Evolutionary conservation across 37 sponge, comb jelly and placozoan genomes (phyloP).

Genomic region (Cladorhizidae sp.): DNA sequence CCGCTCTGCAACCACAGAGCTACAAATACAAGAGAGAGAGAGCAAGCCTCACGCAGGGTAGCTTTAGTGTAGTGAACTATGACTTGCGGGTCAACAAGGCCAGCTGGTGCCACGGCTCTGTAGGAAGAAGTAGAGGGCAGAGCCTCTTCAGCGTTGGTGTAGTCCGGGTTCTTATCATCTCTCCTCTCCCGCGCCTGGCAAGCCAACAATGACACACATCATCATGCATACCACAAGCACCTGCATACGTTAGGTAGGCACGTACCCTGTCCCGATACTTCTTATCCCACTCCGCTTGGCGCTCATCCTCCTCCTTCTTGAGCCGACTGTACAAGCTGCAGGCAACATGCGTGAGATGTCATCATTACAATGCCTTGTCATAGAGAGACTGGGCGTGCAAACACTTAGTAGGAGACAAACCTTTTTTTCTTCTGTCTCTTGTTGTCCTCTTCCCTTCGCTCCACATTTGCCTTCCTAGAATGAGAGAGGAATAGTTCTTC

Average conservation of each 20-base stretch:
- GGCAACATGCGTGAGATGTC: background rate
- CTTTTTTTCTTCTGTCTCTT: conserved; percentile 36
- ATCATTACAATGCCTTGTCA: background rate
- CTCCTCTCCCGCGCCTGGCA: conserved; percentile 86
- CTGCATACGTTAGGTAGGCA: no score
- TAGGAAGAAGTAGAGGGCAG: conserved; percentile 53
- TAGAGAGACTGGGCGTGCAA: no score
- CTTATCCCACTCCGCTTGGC: conserved; percentile 72
- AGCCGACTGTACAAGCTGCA: conserved; percentile 32
- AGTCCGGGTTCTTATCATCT: conserved; percentile 81
- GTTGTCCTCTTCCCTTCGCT: conserved; percentile 22
- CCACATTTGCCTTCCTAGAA: background rate
- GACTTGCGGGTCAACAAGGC: conserved; percentile 34
- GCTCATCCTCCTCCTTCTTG: conserved; percentile 73
- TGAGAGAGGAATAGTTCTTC: no score
- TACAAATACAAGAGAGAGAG: background rate
- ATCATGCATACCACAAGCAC: no score
- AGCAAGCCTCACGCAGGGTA: background rate
- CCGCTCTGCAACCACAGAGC: conserved; percentile 49
- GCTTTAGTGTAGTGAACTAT: no score
- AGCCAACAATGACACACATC: background rate
- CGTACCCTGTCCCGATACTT: conserved; percentile 93
- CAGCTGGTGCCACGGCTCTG: conserved; percentile 74
- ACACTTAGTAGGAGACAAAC: background rate
- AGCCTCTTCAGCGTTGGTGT: conserved; percentile 44